phyloP scores from a whole-genome alignment of 2,113 vertebrate genomes.

The Glaucomys volans region DNA sequence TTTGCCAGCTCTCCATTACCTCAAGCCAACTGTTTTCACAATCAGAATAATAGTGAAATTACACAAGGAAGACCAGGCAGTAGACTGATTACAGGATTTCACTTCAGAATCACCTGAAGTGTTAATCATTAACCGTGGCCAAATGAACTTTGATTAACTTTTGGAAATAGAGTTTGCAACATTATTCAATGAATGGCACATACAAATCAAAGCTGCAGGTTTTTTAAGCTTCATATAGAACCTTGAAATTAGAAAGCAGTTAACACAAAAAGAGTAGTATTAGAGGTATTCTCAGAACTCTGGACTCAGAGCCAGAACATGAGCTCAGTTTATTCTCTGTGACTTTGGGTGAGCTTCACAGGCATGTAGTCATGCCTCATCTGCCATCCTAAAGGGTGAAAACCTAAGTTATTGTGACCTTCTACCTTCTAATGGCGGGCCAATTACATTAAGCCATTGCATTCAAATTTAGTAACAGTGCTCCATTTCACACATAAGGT shows the following conservation, averaged over 20 bases:
- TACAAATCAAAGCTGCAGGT: background rate
- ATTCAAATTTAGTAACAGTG: background rate
- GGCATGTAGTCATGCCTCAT: background rate
- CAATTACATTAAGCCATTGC: background rate
- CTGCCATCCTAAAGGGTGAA: background rate
- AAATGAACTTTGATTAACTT: background rate
- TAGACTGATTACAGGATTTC: background rate
- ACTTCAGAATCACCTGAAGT: background rate
- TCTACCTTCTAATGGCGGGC: background rate
- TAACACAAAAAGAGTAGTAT: background rate
- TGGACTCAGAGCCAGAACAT: background rate
- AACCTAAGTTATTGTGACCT: background rate
- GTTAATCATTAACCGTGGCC: background rate
- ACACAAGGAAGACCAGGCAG: background rate
- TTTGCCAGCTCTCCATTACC: background rate
- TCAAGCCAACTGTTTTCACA: background rate
- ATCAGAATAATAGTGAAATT: background rate
- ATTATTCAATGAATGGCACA: background rate
- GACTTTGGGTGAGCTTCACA: background rate
- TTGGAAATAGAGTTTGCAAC: background rate
- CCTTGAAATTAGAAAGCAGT: background rate
- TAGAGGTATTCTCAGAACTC: background rate
- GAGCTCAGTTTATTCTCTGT: background rate
- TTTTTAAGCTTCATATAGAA: background rate
- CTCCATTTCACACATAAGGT: background rate